A percentile compares a stretch with the other conserved stretches of the same genome.
phyloP scores from a whole-genome alignment of 2,113 vertebrate genomes.

The Dicaeum eximium region DNA sequence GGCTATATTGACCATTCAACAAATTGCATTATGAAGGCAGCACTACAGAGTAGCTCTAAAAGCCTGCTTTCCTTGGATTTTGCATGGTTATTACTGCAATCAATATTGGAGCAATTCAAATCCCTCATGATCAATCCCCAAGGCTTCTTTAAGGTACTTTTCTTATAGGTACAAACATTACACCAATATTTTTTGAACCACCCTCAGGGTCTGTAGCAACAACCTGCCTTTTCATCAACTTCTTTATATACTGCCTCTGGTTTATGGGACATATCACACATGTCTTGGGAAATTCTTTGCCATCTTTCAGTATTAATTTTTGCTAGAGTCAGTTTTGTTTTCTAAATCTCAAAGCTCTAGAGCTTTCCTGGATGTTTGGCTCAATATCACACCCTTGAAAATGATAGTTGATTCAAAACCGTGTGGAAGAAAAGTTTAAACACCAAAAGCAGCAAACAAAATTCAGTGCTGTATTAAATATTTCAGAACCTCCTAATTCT shows the following conservation, averaged over 20 bases:
- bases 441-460: not conserved
- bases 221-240: not conserved
- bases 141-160: not conserved
- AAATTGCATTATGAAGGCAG: slow-evolving; percentile 49
- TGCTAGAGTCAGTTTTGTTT: not conserved
- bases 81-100: slow-evolving; percentile 17
- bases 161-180: slow-evolving; percentile 12
- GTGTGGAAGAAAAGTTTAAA: not conserved
- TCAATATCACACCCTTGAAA: not conserved
- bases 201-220: not conserved
- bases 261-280: not conserved
- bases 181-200: not conserved
- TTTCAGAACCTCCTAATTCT: not conserved
- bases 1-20: slow-evolving; percentile 56
- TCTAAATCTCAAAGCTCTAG: not conserved
- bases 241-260: not conserved
- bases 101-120: slow-evolving; percentile 32
- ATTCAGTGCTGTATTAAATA: not conserved
- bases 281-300: not conserved
- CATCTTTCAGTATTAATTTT: not conserved
- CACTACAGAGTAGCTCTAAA: not conserved
- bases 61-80: slow-evolving; percentile 6
- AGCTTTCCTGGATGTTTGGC: not conserved
- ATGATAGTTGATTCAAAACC: not conserved
- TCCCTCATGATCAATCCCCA: not conserved